A percentile compares a stretch with the other conserved stretches of the same genome.
phyloP scores from a whole-genome alignment of 2,797 vertebrate genomes.

The Monodelphis domestica region DNA sequence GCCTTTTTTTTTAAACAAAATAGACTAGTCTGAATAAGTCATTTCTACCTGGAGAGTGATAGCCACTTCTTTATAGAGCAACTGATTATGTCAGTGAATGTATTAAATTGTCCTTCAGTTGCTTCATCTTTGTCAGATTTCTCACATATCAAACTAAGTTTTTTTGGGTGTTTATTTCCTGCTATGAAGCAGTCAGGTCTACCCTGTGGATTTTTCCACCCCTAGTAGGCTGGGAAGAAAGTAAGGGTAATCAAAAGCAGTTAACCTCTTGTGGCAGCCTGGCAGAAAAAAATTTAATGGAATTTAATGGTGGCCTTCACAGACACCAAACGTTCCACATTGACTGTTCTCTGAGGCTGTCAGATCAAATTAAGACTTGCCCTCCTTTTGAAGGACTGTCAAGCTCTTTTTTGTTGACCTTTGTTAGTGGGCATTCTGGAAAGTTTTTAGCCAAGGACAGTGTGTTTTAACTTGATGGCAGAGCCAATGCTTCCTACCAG shows the following conservation, averaged over 20 bases:
- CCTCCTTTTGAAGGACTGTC: not conserved
- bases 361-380: not conserved
- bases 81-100: not conserved
- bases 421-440: not conserved
- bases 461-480: not conserved
- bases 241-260: not conserved
- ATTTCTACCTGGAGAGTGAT: not conserved
- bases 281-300: not conserved
- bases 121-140: not conserved
- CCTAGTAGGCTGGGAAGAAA: not conserved
- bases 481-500: not conserved
- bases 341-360: not conserved
- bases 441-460: not conserved
- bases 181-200: not conserved
- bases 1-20: not conserved
- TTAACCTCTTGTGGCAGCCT: not conserved
- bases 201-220: not conserved
- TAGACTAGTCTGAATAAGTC: not conserved
- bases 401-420: not conserved
- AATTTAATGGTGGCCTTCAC: slow-evolving; percentile 12
- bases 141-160: not conserved
- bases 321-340: not conserved
- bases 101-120: not conserved
- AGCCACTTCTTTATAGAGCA: not conserved
- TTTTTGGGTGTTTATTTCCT: not conserved